phyloP scores from a whole-genome alignment of 2,888 invertebrate species.

The Allacma fusca region DNA sequence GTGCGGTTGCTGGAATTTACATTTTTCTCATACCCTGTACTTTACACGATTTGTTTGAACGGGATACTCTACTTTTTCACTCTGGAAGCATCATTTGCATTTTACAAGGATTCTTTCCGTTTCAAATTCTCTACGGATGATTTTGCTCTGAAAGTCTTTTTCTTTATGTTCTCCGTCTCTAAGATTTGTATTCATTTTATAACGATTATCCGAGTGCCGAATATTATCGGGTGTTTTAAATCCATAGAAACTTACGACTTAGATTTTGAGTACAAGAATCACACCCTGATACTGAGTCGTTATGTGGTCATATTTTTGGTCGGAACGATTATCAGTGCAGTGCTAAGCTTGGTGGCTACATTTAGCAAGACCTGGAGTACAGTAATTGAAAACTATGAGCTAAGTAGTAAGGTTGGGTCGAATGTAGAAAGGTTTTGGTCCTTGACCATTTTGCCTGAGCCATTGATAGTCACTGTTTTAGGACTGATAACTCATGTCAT shows the following conservation, averaged over 20 bases:
- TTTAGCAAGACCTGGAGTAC: constrained; percentile 7
- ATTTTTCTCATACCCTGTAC: constrained; percentile 28
- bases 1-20: background rate
- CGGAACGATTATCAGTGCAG: constrained; percentile 1
- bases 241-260: constrained; percentile 29
- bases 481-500: constrained; percentile 21
- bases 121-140: constrained; percentile 24
- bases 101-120: background rate
- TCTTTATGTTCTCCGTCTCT: background rate
- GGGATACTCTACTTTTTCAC: constrained; percentile 25
- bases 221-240: constrained; percentile 22
- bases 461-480: background rate
- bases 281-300: constrained; percentile 22
- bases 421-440: constrained; percentile 27
- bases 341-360: background rate
- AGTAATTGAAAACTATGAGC: constrained; percentile 11
- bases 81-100: background rate
- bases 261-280: background rate
- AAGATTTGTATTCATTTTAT: constrained; percentile 28
- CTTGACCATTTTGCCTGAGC: constrained; percentile 20
- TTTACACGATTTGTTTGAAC: constrained; percentile 14
- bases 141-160: constrained; percentile 30
- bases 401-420: background rate
- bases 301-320: constrained; percentile 19
- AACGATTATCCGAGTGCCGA: background rate